Percentiles rank a stretch among this genome's conserved stretches.
Evolutionary conservation across 1,140 invertebrate genomes (phyloP).

Genomic region (Aphis gossypii): DNA sequence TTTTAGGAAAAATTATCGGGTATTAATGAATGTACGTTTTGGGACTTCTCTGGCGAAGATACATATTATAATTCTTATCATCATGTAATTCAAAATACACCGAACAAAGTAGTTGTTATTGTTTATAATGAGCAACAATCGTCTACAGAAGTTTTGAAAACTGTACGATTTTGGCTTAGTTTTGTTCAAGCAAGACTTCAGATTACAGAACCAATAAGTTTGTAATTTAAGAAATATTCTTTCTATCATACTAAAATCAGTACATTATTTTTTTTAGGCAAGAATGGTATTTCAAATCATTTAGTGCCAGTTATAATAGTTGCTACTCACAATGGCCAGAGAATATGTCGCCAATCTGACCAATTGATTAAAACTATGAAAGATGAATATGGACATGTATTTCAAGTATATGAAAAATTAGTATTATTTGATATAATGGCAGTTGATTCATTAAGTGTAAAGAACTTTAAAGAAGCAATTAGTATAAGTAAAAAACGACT

Average conservation of each 20-base stretch:
- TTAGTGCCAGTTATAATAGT: slow-evolving; percentile 45
- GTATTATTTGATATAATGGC: slow-evolving; percentile 29
- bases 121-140: slow-evolving; percentile 79
- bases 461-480: slow-evolving; percentile 51
- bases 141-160: slow-evolving; percentile 75
- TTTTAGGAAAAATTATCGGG: slow-evolving; percentile 67
- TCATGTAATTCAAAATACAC: slow-evolving; percentile 75
- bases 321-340: slow-evolving; percentile 29
- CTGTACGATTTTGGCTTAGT: slow-evolving; percentile 82
- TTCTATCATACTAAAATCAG: neutral
- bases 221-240: slow-evolving; percentile 60
- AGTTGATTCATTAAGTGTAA: slow-evolving; percentile 46
- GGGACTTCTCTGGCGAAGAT: slow-evolving; percentile 86
- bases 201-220: slow-evolving; percentile 74
- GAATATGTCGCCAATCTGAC: slow-evolving; percentile 2
- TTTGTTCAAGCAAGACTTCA: slow-evolving; percentile 79
- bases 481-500: slow-evolving; percentile 49
- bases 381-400: slow-evolving; percentile 39
- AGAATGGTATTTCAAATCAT: slow-evolving; percentile 47
- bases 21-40: slow-evolving; percentile 74
- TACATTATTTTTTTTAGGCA: neutral
- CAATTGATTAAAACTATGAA: slow-evolving; percentile 43
- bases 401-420: slow-evolving; percentile 43
- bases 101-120: slow-evolving; percentile 72
- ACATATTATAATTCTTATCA: slow-evolving; percentile 82